Percentiles rank a stretch among this genome's conserved stretches.
phyloP scores from a whole-genome alignment of 1,140 invertebrate species.

The Meloidogyne hapla region DNA sequence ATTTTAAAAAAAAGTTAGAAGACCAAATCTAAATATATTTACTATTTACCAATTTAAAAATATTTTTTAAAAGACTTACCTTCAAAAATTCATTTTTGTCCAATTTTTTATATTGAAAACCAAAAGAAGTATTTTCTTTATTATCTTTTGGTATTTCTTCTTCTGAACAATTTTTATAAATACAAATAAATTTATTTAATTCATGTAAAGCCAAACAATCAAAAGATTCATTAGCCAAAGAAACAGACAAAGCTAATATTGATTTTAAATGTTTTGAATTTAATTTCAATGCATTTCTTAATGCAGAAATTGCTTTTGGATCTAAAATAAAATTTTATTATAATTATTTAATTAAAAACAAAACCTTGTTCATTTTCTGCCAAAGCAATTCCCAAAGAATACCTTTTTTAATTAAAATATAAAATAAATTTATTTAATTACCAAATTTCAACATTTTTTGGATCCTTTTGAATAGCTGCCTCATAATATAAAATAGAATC shows the following conservation, averaged over 20 bases:
- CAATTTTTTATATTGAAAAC: conserved; percentile 7
- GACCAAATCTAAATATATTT: background rate
- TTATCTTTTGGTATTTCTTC: conserved; percentile 19
- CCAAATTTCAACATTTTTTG: conserved; percentile 75
- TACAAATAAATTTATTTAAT: conserved; percentile 55
- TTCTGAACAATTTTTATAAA: conserved; percentile 31
- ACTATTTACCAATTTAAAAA: no score
- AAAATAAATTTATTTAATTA: background rate
- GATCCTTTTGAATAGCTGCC: conserved; percentile 82
- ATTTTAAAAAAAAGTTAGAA: no score
- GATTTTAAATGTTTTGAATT: conserved; percentile 79
- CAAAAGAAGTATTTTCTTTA: conserved; percentile 12
- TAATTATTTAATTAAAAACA: background rate
- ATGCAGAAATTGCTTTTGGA: conserved; percentile 80
- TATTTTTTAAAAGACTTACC: conserved; percentile 19
- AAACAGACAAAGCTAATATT: conserved; percentile 84
- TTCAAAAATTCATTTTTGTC: conserved; percentile 20
- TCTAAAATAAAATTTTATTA: conserved; percentile 68
- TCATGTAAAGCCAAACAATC: conserved; percentile 57
- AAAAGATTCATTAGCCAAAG: conserved; percentile 85
- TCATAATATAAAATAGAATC: conserved; percentile 94
- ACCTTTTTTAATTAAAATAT: conserved; percentile 11
- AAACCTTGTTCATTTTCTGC: conserved; percentile 20
- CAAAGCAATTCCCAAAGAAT: conserved; percentile 15
- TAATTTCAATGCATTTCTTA: conserved; percentile 80